phyloP scores from a whole-genome alignment of 2,888 invertebrate genomes.

The Pimpla rufipes region DNA sequence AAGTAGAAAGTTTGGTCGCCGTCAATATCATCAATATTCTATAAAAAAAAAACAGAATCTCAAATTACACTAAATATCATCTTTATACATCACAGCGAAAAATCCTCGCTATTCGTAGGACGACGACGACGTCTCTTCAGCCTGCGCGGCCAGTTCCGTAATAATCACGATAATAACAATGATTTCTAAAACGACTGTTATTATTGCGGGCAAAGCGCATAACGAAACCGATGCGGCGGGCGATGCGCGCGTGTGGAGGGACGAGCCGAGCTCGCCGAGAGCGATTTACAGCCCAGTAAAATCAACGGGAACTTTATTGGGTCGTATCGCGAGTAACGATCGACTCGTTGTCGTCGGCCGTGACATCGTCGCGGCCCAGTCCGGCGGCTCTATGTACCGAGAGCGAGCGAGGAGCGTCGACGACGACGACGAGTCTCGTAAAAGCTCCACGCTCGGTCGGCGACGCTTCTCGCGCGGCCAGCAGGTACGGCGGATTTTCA shows the following conservation, averaged over 20 bases:
- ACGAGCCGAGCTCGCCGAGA: constrained; percentile 52
- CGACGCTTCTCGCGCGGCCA: constrained; percentile 51
- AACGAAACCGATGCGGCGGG: constrained; percentile 42
- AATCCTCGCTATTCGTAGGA: neutral
- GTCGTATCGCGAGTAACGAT: constrained; percentile 75
- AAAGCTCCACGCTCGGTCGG: constrained; percentile 60
- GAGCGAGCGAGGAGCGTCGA: constrained; percentile 52
- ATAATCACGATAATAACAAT: constrained; percentile 58
- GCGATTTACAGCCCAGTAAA: constrained; percentile 76
- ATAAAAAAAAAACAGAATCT: neutral
- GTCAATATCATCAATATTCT: no score
- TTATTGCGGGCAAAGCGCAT: constrained; percentile 46
- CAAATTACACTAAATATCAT: neutral
- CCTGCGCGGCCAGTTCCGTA: constrained; percentile 39
- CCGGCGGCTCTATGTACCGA: constrained; percentile 27
- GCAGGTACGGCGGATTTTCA: constrained; percentile 59
- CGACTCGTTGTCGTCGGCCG: constrained; percentile 75
- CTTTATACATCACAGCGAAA: neutral
- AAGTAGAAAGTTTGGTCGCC: no score
- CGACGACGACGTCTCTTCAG: constrained; percentile 48
- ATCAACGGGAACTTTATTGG: constrained; percentile 77
- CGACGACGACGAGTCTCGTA: constrained; percentile 65
- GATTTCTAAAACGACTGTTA: constrained; percentile 57
- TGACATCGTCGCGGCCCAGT: constrained; percentile 69
- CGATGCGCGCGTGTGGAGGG: constrained; percentile 45